Evolutionary conservation across 2,113 vertebrate species (phyloP).

Genomic region (Proteles cristata): DNA sequence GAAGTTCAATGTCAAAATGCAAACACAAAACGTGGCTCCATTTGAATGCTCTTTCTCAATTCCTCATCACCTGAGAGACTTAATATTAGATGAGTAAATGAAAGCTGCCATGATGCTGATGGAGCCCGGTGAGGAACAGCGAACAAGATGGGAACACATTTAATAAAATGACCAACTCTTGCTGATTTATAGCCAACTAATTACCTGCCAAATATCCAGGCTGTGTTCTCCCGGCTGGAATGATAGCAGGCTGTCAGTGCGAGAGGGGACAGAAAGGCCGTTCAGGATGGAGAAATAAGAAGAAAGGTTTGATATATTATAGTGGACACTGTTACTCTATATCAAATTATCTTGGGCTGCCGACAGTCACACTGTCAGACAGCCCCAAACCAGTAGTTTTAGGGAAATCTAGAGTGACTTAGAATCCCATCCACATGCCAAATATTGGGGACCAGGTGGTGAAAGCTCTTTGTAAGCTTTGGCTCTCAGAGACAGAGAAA

Average conservation of each 20-base stretch:
- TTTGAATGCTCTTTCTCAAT: slow-evolving; percentile 4
- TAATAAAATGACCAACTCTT: slow-evolving; percentile 75
- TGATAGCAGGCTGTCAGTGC: not conserved
- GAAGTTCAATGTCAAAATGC: not conserved
- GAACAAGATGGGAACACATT: slow-evolving; percentile 77
- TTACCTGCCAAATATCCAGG: slow-evolving; percentile 68
- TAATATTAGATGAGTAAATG: slow-evolving; percentile 75
- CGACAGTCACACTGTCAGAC: not conserved
- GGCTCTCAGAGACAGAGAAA: not conserved
- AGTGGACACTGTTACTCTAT: slow-evolving; percentile 48
- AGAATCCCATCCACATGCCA: slow-evolving; percentile 6
- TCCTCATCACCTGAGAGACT: slow-evolving; percentile 39
- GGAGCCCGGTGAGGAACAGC: slow-evolving; percentile 73
- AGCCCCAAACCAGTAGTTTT: not conserved
- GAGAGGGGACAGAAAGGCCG: slow-evolving; percentile 16
- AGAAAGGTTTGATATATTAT: slow-evolving; percentile 54
- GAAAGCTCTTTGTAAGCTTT: not conserved
- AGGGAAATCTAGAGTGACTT: slow-evolving; percentile 60
- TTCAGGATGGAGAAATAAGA: slow-evolving; percentile 22
- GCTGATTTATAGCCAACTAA: slow-evolving; percentile 63
- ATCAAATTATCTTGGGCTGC: slow-evolving; percentile 32
- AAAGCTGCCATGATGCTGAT: slow-evolving; percentile 69
- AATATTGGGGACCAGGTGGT: not conserved
- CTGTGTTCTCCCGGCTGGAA: not conserved
- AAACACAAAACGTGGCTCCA: not conserved